Percentiles rank a stretch among this genome's conserved stretches.
phyloP scores from a whole-genome alignment of 2,797 vertebrate genomes.

The Etheostoma nigrum region DNA sequence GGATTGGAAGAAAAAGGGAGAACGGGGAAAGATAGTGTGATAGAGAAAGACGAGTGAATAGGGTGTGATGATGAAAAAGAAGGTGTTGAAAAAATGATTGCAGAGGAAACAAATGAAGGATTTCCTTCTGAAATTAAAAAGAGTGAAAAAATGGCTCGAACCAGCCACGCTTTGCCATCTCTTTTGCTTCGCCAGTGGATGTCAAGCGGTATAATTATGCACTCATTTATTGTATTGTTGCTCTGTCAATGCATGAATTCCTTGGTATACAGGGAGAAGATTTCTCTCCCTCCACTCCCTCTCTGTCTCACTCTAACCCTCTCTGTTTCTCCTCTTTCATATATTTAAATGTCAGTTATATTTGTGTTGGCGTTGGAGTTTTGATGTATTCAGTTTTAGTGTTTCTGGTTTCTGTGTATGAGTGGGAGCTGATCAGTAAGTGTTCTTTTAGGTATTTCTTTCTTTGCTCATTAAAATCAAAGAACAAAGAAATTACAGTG shows the following conservation, averaged over 20 bases:
- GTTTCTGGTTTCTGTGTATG: constrained; percentile 63
- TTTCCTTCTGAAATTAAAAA: constrained; percentile 70
- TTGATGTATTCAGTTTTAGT: constrained; percentile 68
- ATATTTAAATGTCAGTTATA: constrained; percentile 82
- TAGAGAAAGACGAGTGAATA: constrained; percentile 75
- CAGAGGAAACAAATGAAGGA: constrained; percentile 71
- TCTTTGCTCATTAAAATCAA: constrained; percentile 63
- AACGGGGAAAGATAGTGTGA: constrained; percentile 49
- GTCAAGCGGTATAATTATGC: constrained; percentile 81
- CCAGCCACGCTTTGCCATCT: constrained; percentile 61
- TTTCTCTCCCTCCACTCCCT: constrained; percentile 45
- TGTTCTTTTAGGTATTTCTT: constrained; percentile 65
- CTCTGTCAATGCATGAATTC: constrained; percentile 77
- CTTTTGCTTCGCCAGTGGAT: constrained; percentile 71
- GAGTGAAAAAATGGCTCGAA: constrained; percentile 53
- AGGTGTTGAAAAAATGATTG: constrained; percentile 71
- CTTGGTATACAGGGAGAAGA: constrained; percentile 69
- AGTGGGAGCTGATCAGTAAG: constrained; percentile 69
- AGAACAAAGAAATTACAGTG: constrained; percentile 57
- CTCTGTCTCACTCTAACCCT: constrained; percentile 49
- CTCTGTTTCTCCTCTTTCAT: constrained; percentile 69
- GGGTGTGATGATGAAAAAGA: constrained; percentile 79
- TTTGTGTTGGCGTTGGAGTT: constrained; percentile 77
- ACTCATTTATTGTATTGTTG: constrained; percentile 82
- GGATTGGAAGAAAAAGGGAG: constrained; percentile 9